Evolutionary conservation across 2,113 vertebrate genomes (phyloP).

Genomic region (Ceratotherium simum): DNA sequence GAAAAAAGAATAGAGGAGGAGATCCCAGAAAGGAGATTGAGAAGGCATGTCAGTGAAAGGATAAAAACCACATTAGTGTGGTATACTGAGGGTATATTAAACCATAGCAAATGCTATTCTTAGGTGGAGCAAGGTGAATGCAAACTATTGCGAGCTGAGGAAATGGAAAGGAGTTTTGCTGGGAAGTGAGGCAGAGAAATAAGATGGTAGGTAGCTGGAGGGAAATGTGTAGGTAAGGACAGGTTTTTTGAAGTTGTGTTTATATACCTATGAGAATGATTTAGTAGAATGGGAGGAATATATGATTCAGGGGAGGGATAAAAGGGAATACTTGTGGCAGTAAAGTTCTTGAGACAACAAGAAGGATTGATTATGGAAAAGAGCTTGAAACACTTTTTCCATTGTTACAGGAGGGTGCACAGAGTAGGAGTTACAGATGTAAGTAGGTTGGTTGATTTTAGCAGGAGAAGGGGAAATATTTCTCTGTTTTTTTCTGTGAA

Average conservation of each 20-base stretch:
- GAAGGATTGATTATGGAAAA: background rate
- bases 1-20: conserved; percentile 10
- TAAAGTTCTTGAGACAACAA: conserved; percentile 24
- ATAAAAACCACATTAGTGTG: conserved; percentile 7
- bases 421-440: background rate
- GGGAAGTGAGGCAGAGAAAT: background rate
- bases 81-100: background rate
- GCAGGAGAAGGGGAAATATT: background rate
- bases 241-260: background rate
- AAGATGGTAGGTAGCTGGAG: background rate
- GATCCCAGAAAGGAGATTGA: background rate
- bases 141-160: background rate
- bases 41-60: background rate
- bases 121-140: background rate
- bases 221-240: background rate
- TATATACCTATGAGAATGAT: background rate
- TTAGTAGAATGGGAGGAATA: background rate
- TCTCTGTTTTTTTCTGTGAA: background rate
- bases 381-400: background rate
- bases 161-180: background rate
- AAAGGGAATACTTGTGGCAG: background rate
- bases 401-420: background rate
- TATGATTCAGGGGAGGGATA: background rate
- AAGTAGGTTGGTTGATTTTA: background rate
- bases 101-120: background rate